Conservation (phyloP, 2,113 vertebrate species). For the Gambusia holbrooki region DNA sequence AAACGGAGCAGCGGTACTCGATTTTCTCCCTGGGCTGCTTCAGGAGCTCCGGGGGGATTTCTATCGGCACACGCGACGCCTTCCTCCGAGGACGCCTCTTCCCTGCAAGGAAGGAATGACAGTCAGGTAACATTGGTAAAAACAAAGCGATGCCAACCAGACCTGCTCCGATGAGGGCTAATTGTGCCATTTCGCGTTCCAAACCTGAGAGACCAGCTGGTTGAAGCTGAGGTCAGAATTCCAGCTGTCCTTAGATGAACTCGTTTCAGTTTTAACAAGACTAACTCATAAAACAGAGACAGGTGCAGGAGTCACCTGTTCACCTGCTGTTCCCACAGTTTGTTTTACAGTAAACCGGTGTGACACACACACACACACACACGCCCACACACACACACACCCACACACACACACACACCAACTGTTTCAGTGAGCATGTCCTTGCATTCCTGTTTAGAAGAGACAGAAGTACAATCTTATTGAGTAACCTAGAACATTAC, state of each 20-base stretch:
- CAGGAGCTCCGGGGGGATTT: slow-evolving; percentile 69
- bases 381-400: too few species aligned
- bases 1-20: slow-evolving; percentile 64
- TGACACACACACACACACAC: too few species aligned
- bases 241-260: too few species aligned
- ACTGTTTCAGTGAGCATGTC: background rate
- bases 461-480: background rate
- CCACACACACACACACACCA: background rate
- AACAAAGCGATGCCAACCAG: background rate
- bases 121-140: background rate
- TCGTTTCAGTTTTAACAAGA: background rate
- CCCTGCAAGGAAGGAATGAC: slow-evolving; percentile 7
- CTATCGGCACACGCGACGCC: slow-evolving; percentile 40
- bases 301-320: too few species aligned
- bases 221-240: too few species aligned
- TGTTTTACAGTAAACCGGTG: background rate
- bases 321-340: too few species aligned
- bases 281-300: too few species aligned
- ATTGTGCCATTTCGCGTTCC: background rate
- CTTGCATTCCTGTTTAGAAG: background rate
- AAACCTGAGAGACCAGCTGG: background rate
- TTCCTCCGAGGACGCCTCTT: slow-evolving; percentile 61
- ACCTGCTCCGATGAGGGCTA: background rate
- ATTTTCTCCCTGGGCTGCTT: slow-evolving; percentile 69
- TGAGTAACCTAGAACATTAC: too few species aligned